Percentiles rank a stretch among this genome's conserved stretches.
These are phyloP conservation scores for Poeciliopsis infans DNA, from an alignment of 2,797 vertebrate genomes.

Conservation along the genomic window DNA sequence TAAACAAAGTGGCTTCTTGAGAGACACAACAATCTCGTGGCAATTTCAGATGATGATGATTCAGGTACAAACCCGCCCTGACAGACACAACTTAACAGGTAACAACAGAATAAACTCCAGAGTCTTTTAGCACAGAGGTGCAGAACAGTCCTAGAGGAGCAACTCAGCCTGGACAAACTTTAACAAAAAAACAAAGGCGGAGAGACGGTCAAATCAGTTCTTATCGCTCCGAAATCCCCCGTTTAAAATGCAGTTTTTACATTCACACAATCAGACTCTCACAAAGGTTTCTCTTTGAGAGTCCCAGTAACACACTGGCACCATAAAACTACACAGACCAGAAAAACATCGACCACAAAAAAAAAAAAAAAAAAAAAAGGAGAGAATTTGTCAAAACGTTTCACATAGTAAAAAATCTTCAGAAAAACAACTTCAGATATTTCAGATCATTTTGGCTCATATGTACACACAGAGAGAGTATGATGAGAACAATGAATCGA, in stretches of 20 bases:
- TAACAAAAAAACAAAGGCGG: conserved; percentile 22
- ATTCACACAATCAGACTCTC: conserved; percentile 41
- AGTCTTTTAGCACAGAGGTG: conserved; percentile 28
- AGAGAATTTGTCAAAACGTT: conserved; percentile 61
- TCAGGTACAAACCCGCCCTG: conserved; percentile 21
- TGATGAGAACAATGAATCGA: conserved; percentile 54
- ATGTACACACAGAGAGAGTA: conserved; percentile 77
- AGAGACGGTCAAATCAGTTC: conserved; percentile 39
- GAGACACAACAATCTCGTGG: conserved; percentile 43
- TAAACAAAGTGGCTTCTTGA: conserved; percentile 34
- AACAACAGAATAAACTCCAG: conserved; percentile 26
- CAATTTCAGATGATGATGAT: conserved; percentile 35
- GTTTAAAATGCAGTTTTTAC: conserved; percentile 52
- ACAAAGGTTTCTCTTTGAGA: conserved; percentile 31
- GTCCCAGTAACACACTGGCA: conserved; percentile 43
- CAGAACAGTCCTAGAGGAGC: conserved; percentile 26
- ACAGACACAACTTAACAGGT: conserved; percentile 36
- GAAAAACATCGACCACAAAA: conserved; percentile 51
- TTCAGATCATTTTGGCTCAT: conserved; percentile 64
- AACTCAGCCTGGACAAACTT: conserved; percentile 27
- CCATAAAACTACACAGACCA: conserved; percentile 60
- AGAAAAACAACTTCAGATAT: conserved; percentile 61
- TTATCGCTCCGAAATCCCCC: conserved; percentile 50
- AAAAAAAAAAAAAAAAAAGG: conserved; percentile 17
- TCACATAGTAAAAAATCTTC: conserved; percentile 57